phyloP scores from a whole-genome alignment of 1,140 invertebrate genomes.

The Hypothenemus hampei region DNA sequence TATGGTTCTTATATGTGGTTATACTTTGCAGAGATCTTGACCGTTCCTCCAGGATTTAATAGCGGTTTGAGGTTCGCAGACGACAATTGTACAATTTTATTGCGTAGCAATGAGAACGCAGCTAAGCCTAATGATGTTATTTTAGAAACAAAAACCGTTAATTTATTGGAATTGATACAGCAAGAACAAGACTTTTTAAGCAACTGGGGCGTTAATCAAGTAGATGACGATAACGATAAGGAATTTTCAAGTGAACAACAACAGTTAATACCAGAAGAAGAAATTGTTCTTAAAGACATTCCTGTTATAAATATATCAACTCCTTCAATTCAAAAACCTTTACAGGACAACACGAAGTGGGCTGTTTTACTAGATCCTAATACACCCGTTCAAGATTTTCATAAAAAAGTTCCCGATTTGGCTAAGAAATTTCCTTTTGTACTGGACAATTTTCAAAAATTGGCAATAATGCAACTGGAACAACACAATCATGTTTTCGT shows the following conservation, averaged over 20 bases:
- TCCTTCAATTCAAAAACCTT: constrained; percentile 13
- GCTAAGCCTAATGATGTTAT: neutral
- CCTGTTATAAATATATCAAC: constrained; percentile 32
- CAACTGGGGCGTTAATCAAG: constrained; percentile 11
- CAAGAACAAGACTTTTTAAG: constrained; percentile 36
- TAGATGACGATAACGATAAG: neutral
- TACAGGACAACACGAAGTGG: constrained; percentile 63
- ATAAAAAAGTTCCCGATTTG: constrained; percentile 76
- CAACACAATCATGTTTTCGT: constrained; percentile 95
- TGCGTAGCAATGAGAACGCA: neutral
- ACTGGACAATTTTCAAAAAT: constrained; percentile 95
- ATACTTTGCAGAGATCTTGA: constrained; percentile 54
- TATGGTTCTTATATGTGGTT: neutral
- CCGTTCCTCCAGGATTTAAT: constrained; percentile 59
- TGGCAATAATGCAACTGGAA: constrained; percentile 91
- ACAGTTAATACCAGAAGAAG: constrained; percentile 36
- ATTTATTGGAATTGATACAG: constrained; percentile 40
- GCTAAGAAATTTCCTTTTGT: constrained; percentile 89
- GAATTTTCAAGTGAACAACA: constrained; percentile 5
- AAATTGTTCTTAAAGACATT: constrained; percentile 36
- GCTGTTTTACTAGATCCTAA: constrained; percentile 80
- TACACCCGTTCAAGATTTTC: constrained; percentile 74
- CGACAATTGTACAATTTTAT: constrained; percentile 47
- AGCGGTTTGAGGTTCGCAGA: constrained; percentile 53
- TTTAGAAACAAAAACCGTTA: constrained; percentile 31